A percentile compares a stretch with the other conserved stretches of the same genome.
Conservation (phyloP, 2,113 vertebrate species). For the Jaculus jaculus region DNA sequence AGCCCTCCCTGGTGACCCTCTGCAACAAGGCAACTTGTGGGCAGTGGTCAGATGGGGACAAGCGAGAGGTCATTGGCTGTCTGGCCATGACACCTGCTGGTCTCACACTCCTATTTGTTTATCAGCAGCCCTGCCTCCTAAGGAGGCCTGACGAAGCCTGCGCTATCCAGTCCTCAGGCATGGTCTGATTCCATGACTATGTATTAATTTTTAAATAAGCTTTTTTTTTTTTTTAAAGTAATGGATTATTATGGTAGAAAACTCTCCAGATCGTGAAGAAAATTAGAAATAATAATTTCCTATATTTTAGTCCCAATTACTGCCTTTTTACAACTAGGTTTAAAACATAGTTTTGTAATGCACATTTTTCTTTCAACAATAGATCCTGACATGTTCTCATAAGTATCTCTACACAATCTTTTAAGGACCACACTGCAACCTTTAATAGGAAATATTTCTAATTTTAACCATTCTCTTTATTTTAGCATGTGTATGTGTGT, state of each 20-base stretch:
- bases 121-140: neutral
- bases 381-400: neutral
- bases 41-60: neutral
- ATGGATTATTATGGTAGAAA: neutral
- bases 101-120: neutral
- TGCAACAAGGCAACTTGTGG: neutral
- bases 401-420: neutral
- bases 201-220: neutral
- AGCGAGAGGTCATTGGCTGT: constrained; percentile 9
- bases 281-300: constrained; percentile 1
- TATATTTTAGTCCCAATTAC: neutral
- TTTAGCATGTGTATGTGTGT: neutral
- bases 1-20: neutral
- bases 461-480: too few species aligned
- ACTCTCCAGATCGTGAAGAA: constrained; percentile 17
- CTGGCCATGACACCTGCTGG: neutral
- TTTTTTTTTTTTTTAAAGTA: neutral
- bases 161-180: neutral
- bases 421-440: neutral
- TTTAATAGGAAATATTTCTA: neutral
- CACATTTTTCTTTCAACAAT: constrained; percentile 16
- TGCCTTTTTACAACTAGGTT: neutral
- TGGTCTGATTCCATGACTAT: neutral
- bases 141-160: neutral
- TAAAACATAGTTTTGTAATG: neutral